phyloP scores from a whole-genome alignment of 1,140 invertebrate genomes.

The Leptinotarsa defecta region DNA sequence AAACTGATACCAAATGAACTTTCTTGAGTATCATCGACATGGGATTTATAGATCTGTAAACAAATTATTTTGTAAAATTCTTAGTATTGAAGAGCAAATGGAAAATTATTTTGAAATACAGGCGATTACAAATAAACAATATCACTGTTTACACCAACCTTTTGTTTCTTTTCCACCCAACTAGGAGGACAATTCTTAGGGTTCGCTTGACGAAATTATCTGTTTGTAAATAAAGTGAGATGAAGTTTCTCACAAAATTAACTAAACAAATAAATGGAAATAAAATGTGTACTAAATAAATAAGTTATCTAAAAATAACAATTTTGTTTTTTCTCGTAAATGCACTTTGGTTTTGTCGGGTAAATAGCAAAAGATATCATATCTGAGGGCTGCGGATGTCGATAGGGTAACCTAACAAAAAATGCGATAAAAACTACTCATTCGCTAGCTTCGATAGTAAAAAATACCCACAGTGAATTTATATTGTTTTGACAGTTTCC shows the following conservation, averaged over 20 bases:
- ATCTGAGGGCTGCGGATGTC: constrained; percentile 50
- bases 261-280: constrained; percentile 48
- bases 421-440: constrained; percentile 35
- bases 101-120: not conserved
- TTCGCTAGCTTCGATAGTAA: not conserved
- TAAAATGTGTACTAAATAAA: constrained; percentile 45
- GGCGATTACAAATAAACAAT: constrained; percentile 6
- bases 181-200: not conserved
- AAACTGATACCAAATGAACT: no score
- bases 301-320: constrained; percentile 54
- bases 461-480: not conserved
- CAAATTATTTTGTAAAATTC: not conserved
- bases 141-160: constrained; percentile 7
- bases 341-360: constrained; percentile 51
- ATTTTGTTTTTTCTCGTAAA: constrained; percentile 50
- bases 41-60: no score
- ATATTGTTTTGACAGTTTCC: no score
- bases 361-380: constrained; percentile 51
- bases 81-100: not conserved
- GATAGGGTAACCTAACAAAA: constrained; percentile 49
- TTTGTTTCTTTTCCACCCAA: constrained; percentile 8
- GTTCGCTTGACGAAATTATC: constrained; percentile 15
- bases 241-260: constrained; percentile 44
- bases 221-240: constrained; percentile 16
- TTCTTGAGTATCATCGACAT: no score